phyloP scores from a whole-genome alignment of 2,113 vertebrate species.

The Sturnus vulgaris region DNA sequence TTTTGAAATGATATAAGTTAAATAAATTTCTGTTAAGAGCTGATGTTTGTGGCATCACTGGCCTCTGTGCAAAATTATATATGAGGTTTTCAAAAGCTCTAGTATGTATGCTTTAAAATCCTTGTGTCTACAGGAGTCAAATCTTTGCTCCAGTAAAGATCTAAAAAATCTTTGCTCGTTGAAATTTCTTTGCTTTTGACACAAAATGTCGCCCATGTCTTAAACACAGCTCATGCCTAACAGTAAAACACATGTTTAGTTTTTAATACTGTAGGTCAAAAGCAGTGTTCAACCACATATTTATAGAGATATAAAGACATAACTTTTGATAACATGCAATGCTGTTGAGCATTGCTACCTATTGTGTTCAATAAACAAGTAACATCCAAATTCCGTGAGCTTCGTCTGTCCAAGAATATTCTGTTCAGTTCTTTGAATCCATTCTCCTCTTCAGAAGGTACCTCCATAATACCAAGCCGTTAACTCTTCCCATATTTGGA shows the following conservation, averaged over 20 bases:
- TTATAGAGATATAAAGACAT: neutral
- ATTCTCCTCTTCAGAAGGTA: neutral
- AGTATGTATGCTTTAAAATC: neutral
- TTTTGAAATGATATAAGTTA: neutral
- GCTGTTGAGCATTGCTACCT: neutral
- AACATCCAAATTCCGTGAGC: neutral
- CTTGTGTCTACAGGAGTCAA: neutral
- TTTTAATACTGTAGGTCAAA: neutral
- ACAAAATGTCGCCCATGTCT: neutral
- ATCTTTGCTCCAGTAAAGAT: neutral
- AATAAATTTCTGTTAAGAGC: neutral
- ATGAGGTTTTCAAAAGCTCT: neutral
- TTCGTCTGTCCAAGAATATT: neutral
- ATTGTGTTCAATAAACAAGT: neutral
- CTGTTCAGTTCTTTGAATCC: neutral
- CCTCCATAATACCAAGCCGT: fast-evolving
- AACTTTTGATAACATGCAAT: neutral
- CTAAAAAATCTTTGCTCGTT: neutral
- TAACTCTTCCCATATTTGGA: neutral
- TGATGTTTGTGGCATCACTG: neutral
- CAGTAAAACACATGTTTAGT: neutral
- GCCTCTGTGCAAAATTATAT: neutral
- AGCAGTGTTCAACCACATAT: neutral
- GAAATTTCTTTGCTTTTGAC: neutral
- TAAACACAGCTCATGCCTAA: neutral